Evolutionary conservation across 1,140 invertebrate genomes (phyloP).

Genomic region (Catajapyx aquilonaris): DNA sequence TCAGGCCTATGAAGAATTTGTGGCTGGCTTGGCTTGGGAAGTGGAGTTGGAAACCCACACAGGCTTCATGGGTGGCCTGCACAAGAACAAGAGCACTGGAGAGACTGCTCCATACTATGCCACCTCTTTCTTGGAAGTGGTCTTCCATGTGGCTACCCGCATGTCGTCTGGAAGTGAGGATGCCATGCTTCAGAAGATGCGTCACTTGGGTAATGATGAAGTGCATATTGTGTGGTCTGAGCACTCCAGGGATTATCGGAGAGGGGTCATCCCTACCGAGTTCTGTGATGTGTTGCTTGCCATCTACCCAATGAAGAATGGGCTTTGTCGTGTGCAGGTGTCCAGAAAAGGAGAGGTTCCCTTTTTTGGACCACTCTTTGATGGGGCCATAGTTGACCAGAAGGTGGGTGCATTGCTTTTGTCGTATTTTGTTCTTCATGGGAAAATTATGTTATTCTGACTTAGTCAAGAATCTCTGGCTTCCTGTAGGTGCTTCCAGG

Average conservation of each 20-base stretch:
- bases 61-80: constrained; percentile 87
- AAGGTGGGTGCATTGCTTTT: too few relatives aligned
- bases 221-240: constrained; percentile 99
- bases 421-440: too few relatives aligned
- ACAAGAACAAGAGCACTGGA: constrained; percentile 74
- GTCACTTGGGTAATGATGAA: constrained; percentile 95
- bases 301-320: constrained; percentile 76
- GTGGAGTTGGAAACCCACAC: constrained; percentile 84
- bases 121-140: constrained; percentile 71
- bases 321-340: constrained; percentile 60
- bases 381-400: constrained; percentile 76
- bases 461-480: too few relatives aligned
- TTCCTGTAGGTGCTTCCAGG: constrained; percentile 55
- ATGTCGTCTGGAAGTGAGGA: constrained; percentile 74
- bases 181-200: constrained; percentile 73
- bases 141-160: constrained; percentile 90
- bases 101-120: constrained; percentile 88
- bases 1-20: constrained; percentile 82
- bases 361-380: constrained; percentile 88
- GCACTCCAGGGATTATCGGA: constrained; percentile 79
- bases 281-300: constrained; percentile 98
- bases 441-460: too few relatives aligned
- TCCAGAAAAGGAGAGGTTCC: constrained; percentile 70
- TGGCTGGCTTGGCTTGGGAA: constrained; percentile 88
- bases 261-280: constrained; percentile 94